Evolutionary conservation across 1,140 invertebrate species (phyloP).

Genomic region (Halesus radiatus): DNA sequence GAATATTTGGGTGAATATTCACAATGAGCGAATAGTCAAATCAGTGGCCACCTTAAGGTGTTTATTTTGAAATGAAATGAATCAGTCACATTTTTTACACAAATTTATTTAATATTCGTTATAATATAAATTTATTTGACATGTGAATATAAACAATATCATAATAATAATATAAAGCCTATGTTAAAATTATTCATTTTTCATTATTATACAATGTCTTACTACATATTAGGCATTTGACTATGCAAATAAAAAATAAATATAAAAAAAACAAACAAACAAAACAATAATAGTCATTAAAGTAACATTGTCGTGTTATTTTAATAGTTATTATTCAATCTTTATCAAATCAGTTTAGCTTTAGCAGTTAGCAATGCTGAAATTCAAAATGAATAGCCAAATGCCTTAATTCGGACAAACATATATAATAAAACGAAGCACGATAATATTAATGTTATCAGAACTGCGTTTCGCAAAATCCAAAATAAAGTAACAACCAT

Average conservation of each 20-base stretch:
- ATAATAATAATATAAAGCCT: conserved; percentile 48
- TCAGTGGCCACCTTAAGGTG: too few relatives aligned
- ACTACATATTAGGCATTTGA: background rate
- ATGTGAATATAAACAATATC: conserved; percentile 53
- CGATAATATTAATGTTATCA: background rate
- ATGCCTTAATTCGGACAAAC: background rate
- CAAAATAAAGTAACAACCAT: conserved; percentile 4
- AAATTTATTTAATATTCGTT: conserved; percentile 55
- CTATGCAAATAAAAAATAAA: background rate
- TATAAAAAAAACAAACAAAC: background rate
- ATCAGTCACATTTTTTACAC: conserved; percentile 50
- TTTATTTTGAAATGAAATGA: conserved; percentile 9
- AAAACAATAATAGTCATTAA: too few relatives aligned
- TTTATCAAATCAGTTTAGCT: background rate
- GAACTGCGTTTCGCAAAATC: conserved; percentile 20
- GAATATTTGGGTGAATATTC: too few relatives aligned
- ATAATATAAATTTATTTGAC: conserved; percentile 55
- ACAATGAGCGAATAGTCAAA: too few relatives aligned
- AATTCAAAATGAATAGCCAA: conserved; percentile 5
- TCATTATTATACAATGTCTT: conserved; percentile 35
- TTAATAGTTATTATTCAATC: too few relatives aligned
- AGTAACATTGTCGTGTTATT: too few relatives aligned
- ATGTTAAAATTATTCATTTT: conserved; percentile 49
- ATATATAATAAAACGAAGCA: background rate
- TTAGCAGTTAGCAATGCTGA: background rate